Percentiles rank a stretch among this genome's conserved stretches.
Evolutionary conservation across 37 sponge, comb jelly and placozoan species (phyloP).

Genomic region (Axinella damicornis): DNA sequence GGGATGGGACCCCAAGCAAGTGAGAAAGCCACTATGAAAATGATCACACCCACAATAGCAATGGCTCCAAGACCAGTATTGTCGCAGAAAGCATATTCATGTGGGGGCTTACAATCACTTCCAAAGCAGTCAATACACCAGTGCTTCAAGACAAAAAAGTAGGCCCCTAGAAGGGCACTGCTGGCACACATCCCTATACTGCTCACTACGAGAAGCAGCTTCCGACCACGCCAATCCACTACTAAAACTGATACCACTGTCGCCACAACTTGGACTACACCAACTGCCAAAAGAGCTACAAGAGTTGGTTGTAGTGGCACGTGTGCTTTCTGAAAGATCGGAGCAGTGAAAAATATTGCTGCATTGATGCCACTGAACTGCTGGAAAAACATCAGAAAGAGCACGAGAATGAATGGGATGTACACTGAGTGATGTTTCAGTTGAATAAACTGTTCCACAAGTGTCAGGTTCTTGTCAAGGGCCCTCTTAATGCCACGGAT

Average conservation of each 20-base stretch:
- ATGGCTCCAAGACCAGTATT: background rate
- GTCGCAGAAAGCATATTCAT: background rate
- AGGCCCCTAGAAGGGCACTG: constrained; percentile 40
- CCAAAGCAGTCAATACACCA: background rate
- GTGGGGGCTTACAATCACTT: background rate
- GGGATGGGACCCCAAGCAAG: constrained; percentile 88
- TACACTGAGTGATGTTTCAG: constrained; percentile 16
- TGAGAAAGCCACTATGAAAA: constrained; percentile 79
- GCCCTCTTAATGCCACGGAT: constrained; percentile 23
- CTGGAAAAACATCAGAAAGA: constrained; percentile 77
- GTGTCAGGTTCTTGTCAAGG: background rate
- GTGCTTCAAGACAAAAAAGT: constrained; percentile 28
- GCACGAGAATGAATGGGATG: constrained; percentile 38
- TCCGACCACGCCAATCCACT: constrained; percentile 76
- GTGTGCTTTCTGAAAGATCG: constrained; percentile 49
- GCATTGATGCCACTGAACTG: constrained; percentile 87
- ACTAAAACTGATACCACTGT: constrained; percentile 68
- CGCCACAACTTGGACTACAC: constrained; percentile 45
- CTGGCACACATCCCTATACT: constrained; percentile 50
- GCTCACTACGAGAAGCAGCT: constrained; percentile 55
- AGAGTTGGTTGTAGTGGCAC: constrained; percentile 1
- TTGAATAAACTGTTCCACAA: constrained; percentile 25
- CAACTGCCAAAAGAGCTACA: constrained; percentile 46
- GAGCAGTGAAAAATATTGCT: constrained; percentile 63
- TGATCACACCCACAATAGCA: constrained; percentile 47